Conservation (phyloP, 1,140 invertebrate species). For the Temnothorax curvispinosus region DNA sequence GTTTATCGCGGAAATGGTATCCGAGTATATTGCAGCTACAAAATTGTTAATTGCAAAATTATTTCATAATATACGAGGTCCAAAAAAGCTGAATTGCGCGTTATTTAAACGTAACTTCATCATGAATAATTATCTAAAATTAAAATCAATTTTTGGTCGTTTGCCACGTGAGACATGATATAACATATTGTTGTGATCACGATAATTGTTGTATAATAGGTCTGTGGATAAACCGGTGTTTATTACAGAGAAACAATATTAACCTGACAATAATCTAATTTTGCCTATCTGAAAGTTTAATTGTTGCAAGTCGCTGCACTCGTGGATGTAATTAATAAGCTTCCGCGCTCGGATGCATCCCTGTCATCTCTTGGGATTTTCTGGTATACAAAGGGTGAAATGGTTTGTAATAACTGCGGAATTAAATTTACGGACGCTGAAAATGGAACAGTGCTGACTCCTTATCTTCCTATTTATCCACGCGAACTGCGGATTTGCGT, state of each 20-base stretch:
- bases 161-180: background rate
- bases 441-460: constrained; percentile 13
- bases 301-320: constrained; percentile 36
- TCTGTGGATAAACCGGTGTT: background rate
- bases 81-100: background rate
- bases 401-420: constrained; percentile 39
- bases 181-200: background rate
- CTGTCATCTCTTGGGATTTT: constrained; percentile 31
- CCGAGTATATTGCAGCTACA: background rate
- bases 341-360: constrained; percentile 14
- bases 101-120: background rate
- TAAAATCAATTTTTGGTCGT: background rate
- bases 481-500: constrained; percentile 2
- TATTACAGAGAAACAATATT: constrained; percentile 9
- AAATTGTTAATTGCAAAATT: constrained; percentile 49
- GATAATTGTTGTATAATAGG: background rate
- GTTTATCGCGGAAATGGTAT: background rate
- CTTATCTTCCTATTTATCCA: constrained; percentile 29
- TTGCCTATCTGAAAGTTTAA: constrained; percentile 35
- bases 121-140: background rate
- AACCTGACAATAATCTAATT: background rate
- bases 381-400: constrained; percentile 25
- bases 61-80: background rate
- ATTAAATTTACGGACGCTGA: constrained; percentile 42
- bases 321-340: constrained; percentile 33